Base-by-base conservation (phyloP, 92 coral and sea anemone species). In the Anthopleura xanthogrammica region DNA sequence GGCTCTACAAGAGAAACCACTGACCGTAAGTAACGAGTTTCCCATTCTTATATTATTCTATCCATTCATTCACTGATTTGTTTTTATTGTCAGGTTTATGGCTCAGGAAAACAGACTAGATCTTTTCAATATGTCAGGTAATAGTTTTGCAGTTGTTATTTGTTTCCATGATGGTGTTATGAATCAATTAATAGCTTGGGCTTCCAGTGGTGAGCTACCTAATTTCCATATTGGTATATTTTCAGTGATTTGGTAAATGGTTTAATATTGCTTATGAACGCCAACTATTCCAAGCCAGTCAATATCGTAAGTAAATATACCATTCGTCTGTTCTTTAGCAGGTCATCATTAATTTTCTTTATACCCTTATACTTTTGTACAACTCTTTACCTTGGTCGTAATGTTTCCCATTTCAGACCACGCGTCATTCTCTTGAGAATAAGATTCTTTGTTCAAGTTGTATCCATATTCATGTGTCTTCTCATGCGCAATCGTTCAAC, bases 71-170 rank as follows among this genome's bases (percentile, higher is more conserved):
- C 42, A n/a, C 52, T 82, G 58, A 19, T 52, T 20, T 19, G 3
- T 82, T 52, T 68, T 72, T 22, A 39, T 46, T 80, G 3, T 75
- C 78, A 95, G 98, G 95, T 95, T 50, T 95, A 95, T 82, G 98
- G 98, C 68, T 84, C 90, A 80, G 98, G 98, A 16, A 68, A 79
- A 78, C 98, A 95, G 75, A 95, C 98, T 55, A 92, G 98, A 71
- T 95, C 98, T 22, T 95, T 95, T 79, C 98, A 95, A 82, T 95
- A 92, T 81, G 97, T 95, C 88, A 95, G 98, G 98, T 95, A 78
- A 36, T 86, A 72, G 74, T 68, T 54, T 54, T 54, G 2, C 58
- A 54, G 58, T 54, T 12, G 58, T 46, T 46, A 46, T 3, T 46
- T 2, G 50, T 54, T 54, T 54, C 58, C 10, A 29, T 29, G 36